phyloP scores from a whole-genome alignment of 2,888 invertebrate species.

The Beris chalybata region DNA sequence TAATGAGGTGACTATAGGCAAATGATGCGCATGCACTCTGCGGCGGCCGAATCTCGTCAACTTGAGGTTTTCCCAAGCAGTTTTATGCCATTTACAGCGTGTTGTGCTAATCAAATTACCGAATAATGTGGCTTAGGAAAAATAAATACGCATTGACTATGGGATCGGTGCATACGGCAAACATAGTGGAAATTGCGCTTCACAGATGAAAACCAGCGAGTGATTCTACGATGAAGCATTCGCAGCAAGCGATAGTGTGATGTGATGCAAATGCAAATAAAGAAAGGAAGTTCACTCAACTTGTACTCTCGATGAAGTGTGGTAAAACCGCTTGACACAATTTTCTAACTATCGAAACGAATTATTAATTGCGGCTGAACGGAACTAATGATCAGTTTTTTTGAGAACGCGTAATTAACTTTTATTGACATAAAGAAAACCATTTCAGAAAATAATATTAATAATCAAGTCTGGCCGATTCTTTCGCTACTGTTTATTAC shows the following conservation, averaged over 20 bases:
- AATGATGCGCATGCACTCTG: constrained; percentile 16
- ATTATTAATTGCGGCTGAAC: constrained; percentile 25
- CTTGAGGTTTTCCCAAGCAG: constrained; percentile 20
- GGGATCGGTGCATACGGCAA: too few relatives aligned
- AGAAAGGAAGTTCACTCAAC: constrained; percentile 31
- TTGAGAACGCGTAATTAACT: background rate
- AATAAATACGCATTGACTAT: too few relatives aligned
- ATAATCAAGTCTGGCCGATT: too few relatives aligned
- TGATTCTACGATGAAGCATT: too few relatives aligned
- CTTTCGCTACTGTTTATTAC: too few relatives aligned
- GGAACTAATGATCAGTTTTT: constrained; percentile 23
- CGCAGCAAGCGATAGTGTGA: constrained; percentile 26
- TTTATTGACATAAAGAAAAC: too few relatives aligned
- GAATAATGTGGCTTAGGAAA: constrained; percentile 11
- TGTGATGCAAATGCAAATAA: constrained; percentile 32
- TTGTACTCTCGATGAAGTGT: constrained; percentile 31
- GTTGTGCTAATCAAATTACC: constrained; percentile 29
- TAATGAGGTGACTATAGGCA: constrained; percentile 16
- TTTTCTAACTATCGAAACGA: constrained; percentile 27
- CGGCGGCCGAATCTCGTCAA: constrained; percentile 9
- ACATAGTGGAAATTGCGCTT: too few relatives aligned
- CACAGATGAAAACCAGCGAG: too few relatives aligned
- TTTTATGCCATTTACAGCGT: constrained; percentile 15
- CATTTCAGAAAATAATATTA: too few relatives aligned
- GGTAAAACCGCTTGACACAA: constrained; percentile 31